Evolutionary conservation across 2,888 invertebrate genomes (phyloP).

Genomic region (Mactromeris polynyma): DNA sequence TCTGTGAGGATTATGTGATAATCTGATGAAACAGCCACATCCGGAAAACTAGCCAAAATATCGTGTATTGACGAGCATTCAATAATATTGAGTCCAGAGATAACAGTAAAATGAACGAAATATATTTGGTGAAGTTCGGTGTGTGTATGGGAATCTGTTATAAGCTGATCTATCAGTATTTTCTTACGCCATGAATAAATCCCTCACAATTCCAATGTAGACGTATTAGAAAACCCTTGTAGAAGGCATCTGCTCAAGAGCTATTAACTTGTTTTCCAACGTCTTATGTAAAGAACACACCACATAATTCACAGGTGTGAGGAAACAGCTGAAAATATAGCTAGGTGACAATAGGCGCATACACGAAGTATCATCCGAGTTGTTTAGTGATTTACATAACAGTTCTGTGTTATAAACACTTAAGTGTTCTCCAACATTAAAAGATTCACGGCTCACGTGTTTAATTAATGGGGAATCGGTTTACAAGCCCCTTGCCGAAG

Average conservation of each 20-base stretch:
- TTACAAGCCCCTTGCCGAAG: not conserved
- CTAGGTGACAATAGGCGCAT: conserved; percentile 35
- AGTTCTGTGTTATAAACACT: conserved; percentile 43
- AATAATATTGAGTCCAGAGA: not conserved
- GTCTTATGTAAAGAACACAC: conserved; percentile 22
- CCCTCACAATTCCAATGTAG: conserved; percentile 22
- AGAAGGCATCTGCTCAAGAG: conserved; percentile 34
- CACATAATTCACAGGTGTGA: conserved; percentile 41
- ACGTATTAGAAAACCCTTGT: conserved; percentile 22
- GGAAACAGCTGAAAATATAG: not conserved
- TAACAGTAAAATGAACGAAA: not conserved
- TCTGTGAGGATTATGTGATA: no score
- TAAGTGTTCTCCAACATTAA: conserved; percentile 38
- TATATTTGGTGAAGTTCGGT: not conserved
- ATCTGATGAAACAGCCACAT: no score
- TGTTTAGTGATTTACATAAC: conserved; percentile 57
- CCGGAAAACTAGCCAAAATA: no score
- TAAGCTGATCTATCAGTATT: not conserved
- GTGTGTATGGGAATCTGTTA: not conserved
- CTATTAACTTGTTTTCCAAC: conserved; percentile 40
- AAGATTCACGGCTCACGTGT: conserved; percentile 23
- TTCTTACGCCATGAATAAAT: not conserved
- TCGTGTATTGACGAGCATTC: no score
- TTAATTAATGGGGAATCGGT: conserved; percentile 13
- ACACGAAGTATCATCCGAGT: not conserved